phyloP scores from a whole-genome alignment of 2,113 vertebrate species.

The Acanthisitta chloris region DNA sequence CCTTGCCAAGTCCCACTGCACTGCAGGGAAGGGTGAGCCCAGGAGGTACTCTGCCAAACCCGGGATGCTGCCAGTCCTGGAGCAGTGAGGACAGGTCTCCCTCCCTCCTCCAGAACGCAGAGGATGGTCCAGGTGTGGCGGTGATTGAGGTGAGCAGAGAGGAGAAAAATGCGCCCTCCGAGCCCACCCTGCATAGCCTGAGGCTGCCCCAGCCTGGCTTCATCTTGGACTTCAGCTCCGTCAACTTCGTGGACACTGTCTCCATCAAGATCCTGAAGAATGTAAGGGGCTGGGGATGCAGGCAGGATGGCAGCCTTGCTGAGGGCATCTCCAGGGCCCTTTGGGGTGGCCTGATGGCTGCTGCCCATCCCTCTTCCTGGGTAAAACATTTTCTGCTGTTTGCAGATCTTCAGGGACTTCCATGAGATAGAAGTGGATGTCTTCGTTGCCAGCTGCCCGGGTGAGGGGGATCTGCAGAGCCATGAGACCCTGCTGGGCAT shows the following conservation, averaged over 20 bases:
- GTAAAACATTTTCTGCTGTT: not conserved
- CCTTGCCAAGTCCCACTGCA: not conserved
- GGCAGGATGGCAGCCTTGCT: fast-evolving
- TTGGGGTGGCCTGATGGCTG: fast-evolving
- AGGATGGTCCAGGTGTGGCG: fast-evolving
- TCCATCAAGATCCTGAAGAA: slow-evolving; percentile 87
- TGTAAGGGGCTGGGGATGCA: slow-evolving; percentile 67
- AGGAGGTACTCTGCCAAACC: fast-evolving
- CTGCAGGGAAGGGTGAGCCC: not conserved
- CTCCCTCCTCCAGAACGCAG: not conserved
- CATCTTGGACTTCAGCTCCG: slow-evolving; percentile 85
- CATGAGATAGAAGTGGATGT: slow-evolving; percentile 83
- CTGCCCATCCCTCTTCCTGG: fast-evolving
- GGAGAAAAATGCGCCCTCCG: fast-evolving
- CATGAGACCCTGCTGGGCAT: fast-evolving
- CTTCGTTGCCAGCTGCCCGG: slow-evolving; percentile 63
- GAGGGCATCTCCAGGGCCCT: not conserved
- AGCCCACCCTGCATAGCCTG: slow-evolving; percentile 41
- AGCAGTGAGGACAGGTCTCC: fast-evolving
- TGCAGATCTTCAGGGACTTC: slow-evolving; percentile 88
- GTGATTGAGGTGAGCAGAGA: not conserved
- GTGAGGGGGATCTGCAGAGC: slow-evolving; percentile 44
- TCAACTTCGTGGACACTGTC: slow-evolving; percentile 91
- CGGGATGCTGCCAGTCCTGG: fast-evolving
- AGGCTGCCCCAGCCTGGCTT: slow-evolving; percentile 71